These are phyloP conservation scores for Folsomia manolachei DNA, from an alignment of 2,888 invertebrate genomes.

Conservation along the genomic window DNA sequence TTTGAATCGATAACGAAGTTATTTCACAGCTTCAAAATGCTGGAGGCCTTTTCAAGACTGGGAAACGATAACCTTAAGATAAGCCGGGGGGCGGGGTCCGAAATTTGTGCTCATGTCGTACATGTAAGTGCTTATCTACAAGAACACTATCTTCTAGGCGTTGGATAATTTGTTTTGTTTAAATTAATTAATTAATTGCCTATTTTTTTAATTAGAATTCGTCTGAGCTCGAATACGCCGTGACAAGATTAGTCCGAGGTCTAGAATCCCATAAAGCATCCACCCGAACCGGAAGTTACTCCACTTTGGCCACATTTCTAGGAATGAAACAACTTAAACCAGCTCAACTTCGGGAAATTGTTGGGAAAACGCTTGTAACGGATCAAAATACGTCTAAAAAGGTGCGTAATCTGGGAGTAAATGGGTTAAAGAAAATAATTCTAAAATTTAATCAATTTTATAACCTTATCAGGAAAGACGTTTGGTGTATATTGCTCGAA, in stretches of 20 bases:
- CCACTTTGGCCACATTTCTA: conserved; percentile 20
- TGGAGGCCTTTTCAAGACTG: conserved; percentile 26
- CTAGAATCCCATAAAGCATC: conserved; percentile 24
- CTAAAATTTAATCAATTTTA: conserved; percentile 1
- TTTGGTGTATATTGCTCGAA: conserved; percentile 30
- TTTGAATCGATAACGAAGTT: neutral
- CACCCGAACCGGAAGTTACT: conserved; percentile 26
- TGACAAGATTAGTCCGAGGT: conserved; percentile 24
- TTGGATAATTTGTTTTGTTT: neutral
- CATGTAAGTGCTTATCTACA: conserved; percentile 13
- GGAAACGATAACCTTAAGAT: conserved; percentile 20
- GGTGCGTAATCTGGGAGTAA: neutral
- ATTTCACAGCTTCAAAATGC: too few relatives aligned
- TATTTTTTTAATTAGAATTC: conserved; percentile 12
- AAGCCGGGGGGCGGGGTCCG: conserved; percentile 22
- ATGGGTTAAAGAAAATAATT: neutral
- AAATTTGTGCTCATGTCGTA: conserved; percentile 23
- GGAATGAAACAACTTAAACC: conserved; percentile 16
- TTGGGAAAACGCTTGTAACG: conserved; percentile 23
- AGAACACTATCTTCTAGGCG: too few relatives aligned
- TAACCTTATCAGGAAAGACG: conserved; percentile 31
- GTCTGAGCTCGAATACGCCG: conserved; percentile 26
- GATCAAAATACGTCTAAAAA: conserved; percentile 26
- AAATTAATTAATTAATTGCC: neutral
- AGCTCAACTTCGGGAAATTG: conserved; percentile 14